Evolutionary conservation across 2,888 invertebrate species (phyloP).

Genomic region (Nymphalis polychloros): DNA sequence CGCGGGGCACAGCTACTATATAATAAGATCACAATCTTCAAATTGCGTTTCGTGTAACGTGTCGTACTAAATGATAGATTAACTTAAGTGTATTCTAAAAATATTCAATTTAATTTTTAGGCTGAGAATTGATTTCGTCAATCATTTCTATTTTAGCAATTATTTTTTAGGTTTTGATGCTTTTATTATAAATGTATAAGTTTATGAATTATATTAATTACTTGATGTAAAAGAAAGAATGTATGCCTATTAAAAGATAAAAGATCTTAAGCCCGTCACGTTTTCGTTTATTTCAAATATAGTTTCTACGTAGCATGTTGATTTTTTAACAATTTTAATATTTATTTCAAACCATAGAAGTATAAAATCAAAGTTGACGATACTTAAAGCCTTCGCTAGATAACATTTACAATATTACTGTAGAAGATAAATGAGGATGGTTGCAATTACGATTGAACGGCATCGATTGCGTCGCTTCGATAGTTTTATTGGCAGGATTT

Average conservation of each 20-base stretch:
- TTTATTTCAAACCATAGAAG: no score
- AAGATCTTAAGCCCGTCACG: no score
- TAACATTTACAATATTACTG: background rate
- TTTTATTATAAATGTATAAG: background rate
- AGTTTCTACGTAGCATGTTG: no score
- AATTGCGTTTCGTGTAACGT: constrained; percentile 6
- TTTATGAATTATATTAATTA: background rate
- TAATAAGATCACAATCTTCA: background rate
- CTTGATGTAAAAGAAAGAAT: no score
- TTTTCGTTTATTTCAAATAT: no score
- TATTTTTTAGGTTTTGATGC: background rate
- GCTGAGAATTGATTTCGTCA: background rate
- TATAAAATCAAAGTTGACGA: background rate
- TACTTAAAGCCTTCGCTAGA: background rate
- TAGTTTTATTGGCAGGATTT: constrained; percentile 24
- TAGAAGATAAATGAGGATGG: constrained; percentile 1
- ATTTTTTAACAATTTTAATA: no score
- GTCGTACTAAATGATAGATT: constrained; percentile 18
- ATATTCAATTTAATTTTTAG: constrained; percentile 6
- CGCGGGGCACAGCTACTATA: no score
- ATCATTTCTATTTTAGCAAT: background rate
- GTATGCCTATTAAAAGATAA: no score
- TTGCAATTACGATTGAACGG: constrained; percentile 8
- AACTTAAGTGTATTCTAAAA: constrained; percentile 7
- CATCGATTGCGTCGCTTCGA: constrained; percentile 20